These are phyloP conservation scores for Sebastes cheni DNA, from an alignment of 2,797 vertebrate genomes.

Conservation along the genomic window DNA sequence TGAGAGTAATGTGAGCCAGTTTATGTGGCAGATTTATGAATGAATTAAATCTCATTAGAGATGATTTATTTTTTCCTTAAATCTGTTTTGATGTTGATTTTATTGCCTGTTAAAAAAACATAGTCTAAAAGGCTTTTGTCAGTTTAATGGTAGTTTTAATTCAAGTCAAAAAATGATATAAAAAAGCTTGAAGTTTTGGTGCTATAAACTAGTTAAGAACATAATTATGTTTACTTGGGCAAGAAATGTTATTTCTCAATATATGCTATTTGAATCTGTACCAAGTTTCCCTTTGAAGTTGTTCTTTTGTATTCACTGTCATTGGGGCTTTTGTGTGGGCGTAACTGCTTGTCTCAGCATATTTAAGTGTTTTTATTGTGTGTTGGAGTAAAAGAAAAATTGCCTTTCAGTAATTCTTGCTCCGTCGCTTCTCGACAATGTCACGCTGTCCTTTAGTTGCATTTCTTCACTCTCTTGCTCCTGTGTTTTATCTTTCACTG, in stretches of 20 bases:
- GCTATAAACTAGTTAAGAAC: constrained; percentile 3
- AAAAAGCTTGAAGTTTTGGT: background rate
- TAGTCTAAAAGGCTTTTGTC: background rate
- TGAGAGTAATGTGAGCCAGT: background rate
- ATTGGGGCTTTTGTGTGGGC: constrained; percentile 11
- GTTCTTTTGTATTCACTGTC: constrained; percentile 37
- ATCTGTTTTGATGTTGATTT: background rate
- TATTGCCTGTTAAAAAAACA: background rate
- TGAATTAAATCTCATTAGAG: background rate
- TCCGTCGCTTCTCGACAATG: constrained; percentile 11
- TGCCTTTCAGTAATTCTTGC: constrained; percentile 29
- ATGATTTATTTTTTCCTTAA: background rate
- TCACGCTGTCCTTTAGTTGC: constrained; percentile 24
- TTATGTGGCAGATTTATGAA: background rate
- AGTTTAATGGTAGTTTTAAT: constrained; percentile 13
- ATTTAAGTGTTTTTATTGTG: constrained; percentile 36
- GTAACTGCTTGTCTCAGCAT: constrained; percentile 49
- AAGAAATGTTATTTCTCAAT: background rate
- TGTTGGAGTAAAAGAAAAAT: constrained; percentile 27
- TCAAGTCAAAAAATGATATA: background rate
- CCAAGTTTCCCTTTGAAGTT: constrained; percentile 19
- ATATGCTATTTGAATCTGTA: constrained; percentile 4
- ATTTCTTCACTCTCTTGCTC: constrained; percentile 10
- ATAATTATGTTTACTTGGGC: constrained; percentile 13
- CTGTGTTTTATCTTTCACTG: constrained; percentile 8